A percentile compares a stretch with the other conserved stretches of the same genome.
phyloP scores from a whole-genome alignment of 2,113 vertebrate genomes.

The Nerophis ophidion region DNA sequence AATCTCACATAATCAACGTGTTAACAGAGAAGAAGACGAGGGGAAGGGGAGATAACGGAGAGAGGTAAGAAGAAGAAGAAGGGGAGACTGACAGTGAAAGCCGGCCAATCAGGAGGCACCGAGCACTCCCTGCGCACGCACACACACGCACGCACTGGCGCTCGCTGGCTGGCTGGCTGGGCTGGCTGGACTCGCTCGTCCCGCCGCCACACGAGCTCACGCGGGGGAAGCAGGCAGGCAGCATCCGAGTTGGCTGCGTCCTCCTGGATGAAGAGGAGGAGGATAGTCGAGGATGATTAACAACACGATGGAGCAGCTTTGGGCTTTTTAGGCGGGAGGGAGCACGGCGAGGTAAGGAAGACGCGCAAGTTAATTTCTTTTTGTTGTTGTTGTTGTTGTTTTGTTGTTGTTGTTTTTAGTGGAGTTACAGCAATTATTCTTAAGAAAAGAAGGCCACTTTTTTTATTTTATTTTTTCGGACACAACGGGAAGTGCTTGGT shows the following conservation, averaged over 20 bases:
- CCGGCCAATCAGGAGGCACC: slow-evolving; percentile 53
- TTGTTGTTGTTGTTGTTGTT: neutral
- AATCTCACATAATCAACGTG: slow-evolving; percentile 61
- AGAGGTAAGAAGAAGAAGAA: slow-evolving; percentile 26
- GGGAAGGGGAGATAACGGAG: slow-evolving; percentile 34
- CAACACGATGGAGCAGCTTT: neutral
- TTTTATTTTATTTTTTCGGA: too few species aligned
- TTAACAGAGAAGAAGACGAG: slow-evolving; percentile 49
- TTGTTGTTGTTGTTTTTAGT: too few species aligned
- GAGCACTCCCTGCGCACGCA: slow-evolving; percentile 39
- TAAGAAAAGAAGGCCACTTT: too few species aligned
- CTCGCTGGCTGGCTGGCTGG: slow-evolving; percentile 8
- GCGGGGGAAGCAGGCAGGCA: neutral
- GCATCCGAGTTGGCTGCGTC: neutral
- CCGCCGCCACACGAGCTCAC: slow-evolving; percentile 15
- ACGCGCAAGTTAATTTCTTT: neutral
- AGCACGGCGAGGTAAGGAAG: neutral
- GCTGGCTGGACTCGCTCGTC: slow-evolving; percentile 32
- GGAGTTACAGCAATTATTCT: too few species aligned
- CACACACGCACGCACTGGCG: slow-evolving; percentile 35
- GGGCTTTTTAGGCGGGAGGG: neutral
- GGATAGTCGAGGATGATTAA: neutral
- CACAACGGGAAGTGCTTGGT: neutral
- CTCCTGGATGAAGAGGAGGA: slow-evolving; percentile 1
- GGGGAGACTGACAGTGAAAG: slow-evolving; percentile 16